phyloP scores from a whole-genome alignment of 2,797 vertebrate species.

The Uromys caudimaculatus region DNA sequence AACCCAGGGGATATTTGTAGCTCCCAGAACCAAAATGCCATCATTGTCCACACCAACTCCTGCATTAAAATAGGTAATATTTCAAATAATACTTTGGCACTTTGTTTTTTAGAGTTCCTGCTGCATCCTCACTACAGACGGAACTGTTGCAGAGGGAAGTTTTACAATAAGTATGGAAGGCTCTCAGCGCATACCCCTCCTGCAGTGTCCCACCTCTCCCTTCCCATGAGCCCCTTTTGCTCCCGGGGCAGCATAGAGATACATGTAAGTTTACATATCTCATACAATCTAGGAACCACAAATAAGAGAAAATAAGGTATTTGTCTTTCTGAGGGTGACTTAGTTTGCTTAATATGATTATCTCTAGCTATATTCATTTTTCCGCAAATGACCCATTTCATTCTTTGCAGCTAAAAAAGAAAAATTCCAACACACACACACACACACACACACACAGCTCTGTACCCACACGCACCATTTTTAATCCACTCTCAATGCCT shows the following conservation, averaged over 20 bases:
- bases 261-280: neutral
- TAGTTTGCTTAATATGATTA: neutral
- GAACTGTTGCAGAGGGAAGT: too few species aligned
- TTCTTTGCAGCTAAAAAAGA: neutral
- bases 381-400: neutral
- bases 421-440: neutral
- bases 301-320: neutral
- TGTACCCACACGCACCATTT: neutral
- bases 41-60: constrained; percentile 98
- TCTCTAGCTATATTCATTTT: neutral
- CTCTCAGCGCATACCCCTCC: neutral
- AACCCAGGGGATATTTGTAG: constrained; percentile 99
- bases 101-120: constrained; percentile 13
- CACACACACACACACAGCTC: neutral
- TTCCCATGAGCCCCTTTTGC: neutral
- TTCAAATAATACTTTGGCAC: constrained; percentile 38
- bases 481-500: neutral
- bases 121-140: neutral
- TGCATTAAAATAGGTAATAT: constrained; percentile 81
- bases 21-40: constrained; percentile 98
- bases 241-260: neutral
- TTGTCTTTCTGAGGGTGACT: neutral
- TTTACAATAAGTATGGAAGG: too few species aligned
- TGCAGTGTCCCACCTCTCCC: neutral
- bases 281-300: neutral